Evolutionary conservation across 2,888 invertebrate species (phyloP), one percentile per base, ranked within the genome.

Genomic region (Caenorhabditis sp.): DNA sequence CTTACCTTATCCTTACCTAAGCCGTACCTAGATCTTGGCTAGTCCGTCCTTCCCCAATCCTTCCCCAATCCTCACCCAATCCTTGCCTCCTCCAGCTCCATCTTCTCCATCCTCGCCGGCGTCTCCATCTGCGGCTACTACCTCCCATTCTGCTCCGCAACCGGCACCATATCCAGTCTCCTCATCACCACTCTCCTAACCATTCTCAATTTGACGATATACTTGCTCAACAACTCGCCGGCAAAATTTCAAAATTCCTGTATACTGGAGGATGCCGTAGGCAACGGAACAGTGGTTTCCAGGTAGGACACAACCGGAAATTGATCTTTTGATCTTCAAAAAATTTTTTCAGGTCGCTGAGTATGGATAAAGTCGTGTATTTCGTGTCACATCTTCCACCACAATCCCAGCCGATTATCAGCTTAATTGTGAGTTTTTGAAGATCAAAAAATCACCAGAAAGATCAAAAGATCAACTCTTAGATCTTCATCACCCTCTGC

Each of bases 61-160:
- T n/a, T n/a, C n/a, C n/a, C n/a, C n/a, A n/a, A n/a, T n/a, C n/a
- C n/a, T n/a, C n/a, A n/a, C n/a, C n/a, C n/a, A n/a, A n/a, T n/a
- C n/a, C n/a, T n/a, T 32, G 32, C 4, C 4, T 20, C 35, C 69
- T 87, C 22, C 84, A 87, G 87, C 32, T 79, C 80, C 1, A n/a
- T 84, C 8, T 83, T 80, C 37, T 62, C 83, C 6, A 80, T 86
- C 5, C 32, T 81, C 8, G 69, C 84, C 1, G 85, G 78, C 1
- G 50, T 84, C 11, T 84, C 85, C 55, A 58, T 84, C 47, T 85
- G 86, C 64, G 87, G 87, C 9, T 86, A 87, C 64, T 87, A 83
- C 44, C 74, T 87, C 5, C 87, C 87, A 9, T 87, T 85, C 40
- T 80, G 82, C 40, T 86, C 85, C 22, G 76, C 80, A 8, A 80